phyloP scores from a whole-genome alignment of 1,140 invertebrate species.

The Lerema accius region DNA sequence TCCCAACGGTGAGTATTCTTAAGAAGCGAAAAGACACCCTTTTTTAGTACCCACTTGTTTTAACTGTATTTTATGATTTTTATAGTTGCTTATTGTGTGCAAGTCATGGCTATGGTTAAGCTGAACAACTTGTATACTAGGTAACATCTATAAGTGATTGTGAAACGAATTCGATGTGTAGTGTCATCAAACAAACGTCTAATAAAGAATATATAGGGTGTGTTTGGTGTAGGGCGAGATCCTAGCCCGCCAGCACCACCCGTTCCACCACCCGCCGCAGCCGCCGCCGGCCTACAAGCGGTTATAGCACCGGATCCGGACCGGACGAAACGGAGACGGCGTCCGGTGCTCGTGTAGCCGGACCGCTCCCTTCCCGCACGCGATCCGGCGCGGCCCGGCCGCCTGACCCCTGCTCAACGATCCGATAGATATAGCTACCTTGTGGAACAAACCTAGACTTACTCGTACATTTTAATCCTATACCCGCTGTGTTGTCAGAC shows the following conservation, averaged over 20 bases:
- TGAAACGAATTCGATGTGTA: background rate
- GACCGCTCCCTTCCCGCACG: constrained; percentile 14
- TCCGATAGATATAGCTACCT: too few species aligned
- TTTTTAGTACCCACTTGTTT: too few species aligned
- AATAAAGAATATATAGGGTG: constrained; percentile 69
- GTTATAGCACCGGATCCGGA: constrained; percentile 68
- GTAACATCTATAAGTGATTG: too few species aligned
- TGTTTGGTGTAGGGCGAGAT: constrained; percentile 73
- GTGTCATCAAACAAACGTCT: background rate
- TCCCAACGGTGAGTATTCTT: too few species aligned
- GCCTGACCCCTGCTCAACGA: constrained; percentile 34
- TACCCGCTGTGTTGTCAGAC: constrained; percentile 44
- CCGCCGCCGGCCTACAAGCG: constrained; percentile 61
- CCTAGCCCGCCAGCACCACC: constrained; percentile 71
- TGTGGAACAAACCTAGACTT: constrained; percentile 51
- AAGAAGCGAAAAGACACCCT: too few species aligned
- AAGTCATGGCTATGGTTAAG: too few species aligned
- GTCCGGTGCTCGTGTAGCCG: constrained; percentile 67
- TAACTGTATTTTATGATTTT: too few species aligned
- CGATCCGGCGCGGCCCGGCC: background rate
- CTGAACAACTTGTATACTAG: too few species aligned
- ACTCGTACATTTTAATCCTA: constrained; percentile 44
- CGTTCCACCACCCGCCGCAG: constrained; percentile 68
- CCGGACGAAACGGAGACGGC: constrained; percentile 59
- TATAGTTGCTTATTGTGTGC: too few species aligned